Percentiles rank a stretch among this genome's conserved stretches.
phyloP scores from a whole-genome alignment of 2,113 vertebrate genomes.

The Maccullochella peelii region DNA sequence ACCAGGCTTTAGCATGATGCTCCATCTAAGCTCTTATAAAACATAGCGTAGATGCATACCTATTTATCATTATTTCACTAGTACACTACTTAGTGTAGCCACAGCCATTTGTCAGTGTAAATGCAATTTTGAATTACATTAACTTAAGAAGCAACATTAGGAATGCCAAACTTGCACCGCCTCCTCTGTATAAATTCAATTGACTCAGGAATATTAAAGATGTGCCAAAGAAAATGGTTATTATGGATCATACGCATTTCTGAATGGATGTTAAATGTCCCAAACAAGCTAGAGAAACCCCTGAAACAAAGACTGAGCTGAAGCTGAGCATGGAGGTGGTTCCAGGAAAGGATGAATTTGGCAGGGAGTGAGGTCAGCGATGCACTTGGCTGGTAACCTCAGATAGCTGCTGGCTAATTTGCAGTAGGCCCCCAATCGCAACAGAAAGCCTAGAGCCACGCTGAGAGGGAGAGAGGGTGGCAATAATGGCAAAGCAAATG shows the following conservation, averaged over 20 bases:
- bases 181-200: conserved; percentile 59
- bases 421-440: conserved; percentile 75
- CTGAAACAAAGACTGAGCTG: conserved; percentile 46
- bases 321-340: conserved; percentile 22
- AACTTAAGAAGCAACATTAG: conserved; percentile 52
- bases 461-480: conserved; percentile 62
- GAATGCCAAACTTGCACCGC: conserved; percentile 33
- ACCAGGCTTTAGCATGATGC: conserved; percentile 28
- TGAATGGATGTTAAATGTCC: conserved; percentile 17
- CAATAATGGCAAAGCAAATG: conserved; percentile 78
- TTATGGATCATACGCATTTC: conserved; percentile 26
- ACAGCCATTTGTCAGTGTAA: conserved; percentile 64
- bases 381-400: conserved; percentile 77
- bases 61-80: conserved; percentile 66
- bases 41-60: neutral
- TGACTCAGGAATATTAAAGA: conserved; percentile 60
- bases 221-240: conserved; percentile 40
- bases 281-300: conserved; percentile 13
- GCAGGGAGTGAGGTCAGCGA: conserved; percentile 63
- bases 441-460: conserved; percentile 63
- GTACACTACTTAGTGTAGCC: conserved; percentile 44
- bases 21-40: conserved; percentile 25
- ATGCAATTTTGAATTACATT: conserved; percentile 58
- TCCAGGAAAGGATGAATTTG: conserved; percentile 54
- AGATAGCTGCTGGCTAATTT: conserved; percentile 82